Evolutionary conservation across 2,797 vertebrate genomes (phyloP), one percentile per base, ranked within the genome.

Genomic region (Smutsia temminckii): DNA sequence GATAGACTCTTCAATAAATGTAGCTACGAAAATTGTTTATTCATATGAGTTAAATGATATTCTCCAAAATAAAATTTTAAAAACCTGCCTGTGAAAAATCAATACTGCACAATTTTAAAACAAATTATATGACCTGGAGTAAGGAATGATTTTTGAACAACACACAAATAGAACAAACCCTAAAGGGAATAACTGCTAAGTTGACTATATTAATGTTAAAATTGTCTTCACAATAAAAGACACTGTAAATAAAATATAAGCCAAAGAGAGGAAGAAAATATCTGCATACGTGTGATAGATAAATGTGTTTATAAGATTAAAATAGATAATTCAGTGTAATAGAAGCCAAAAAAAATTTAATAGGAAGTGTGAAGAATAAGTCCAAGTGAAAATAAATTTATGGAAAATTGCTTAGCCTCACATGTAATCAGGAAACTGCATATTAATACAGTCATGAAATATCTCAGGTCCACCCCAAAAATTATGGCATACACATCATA

Each of bases 201-300:
- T 20, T 91, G 40, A 89, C 32, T 93, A 68, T 29, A 75, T 84
- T 91, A 95, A 92, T 95, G 89, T 83, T 94, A 89, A 78, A 91
- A 86, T 91, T 8, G 68, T 86, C 51, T 49, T 89, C 77, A 77
- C 29, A 94, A 59, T 51, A 68, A 77, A 95, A 92, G 27, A 95
- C 4, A 46, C 9, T 29, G 20, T 27, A 91, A 90, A 94, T 86
- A 37, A 96, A 94, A 93, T 69, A 51, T 42, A 93, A 90, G 57
- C 37, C 34, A 71, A 5, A 75, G 25, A 63, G 6, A 74, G 83
- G 55, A 85, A 93, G 46, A 81, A 85, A 88, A 51, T 74, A 17
- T 53, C 66, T 89, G 42, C 40, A 37, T 2, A 27, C 14, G 81
- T 32, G 17, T 32, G 81, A 79, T 29, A 86, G 42, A 93, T 72